phyloP scores from a whole-genome alignment of 2,113 vertebrate species.

The Raja brachyura region DNA sequence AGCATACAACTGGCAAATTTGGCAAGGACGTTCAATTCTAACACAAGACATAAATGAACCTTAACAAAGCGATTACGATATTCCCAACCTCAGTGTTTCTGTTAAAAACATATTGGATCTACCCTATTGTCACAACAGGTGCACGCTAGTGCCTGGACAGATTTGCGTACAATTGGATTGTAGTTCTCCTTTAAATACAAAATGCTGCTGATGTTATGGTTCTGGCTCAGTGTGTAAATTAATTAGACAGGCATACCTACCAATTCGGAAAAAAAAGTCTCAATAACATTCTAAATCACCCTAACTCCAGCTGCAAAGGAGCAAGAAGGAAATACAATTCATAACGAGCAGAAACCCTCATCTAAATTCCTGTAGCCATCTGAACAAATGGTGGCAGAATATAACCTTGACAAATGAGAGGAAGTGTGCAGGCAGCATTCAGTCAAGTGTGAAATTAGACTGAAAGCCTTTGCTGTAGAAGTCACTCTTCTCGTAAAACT shows the following conservation, averaged over 20 bases:
- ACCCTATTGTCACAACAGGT: not conserved
- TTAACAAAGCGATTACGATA: not conserved
- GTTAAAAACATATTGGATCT: not conserved
- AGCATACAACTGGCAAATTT: not conserved
- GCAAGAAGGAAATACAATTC: not conserved
- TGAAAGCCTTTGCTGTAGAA: constrained; percentile 15
- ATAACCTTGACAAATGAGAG: constrained; percentile 34
- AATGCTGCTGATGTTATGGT: not conserved
- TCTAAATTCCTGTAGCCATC: constrained; percentile 19
- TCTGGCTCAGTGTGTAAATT: not conserved
- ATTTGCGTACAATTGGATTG: not conserved
- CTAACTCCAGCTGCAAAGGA: not conserved
- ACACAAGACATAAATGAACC: not conserved
- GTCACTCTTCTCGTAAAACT: not conserved
- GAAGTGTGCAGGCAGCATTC: not conserved
- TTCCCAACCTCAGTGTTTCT: not conserved
- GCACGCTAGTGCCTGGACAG: not conserved
- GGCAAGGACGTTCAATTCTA: no score
- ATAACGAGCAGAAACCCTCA: not conserved
- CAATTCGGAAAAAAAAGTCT: not conserved
- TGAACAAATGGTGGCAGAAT: not conserved
- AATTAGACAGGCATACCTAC: not conserved
- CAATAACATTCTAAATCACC: not conserved
- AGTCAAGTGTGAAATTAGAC: constrained; percentile 35
- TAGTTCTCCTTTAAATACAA: not conserved